phyloP scores from a whole-genome alignment of 2,113 vertebrate genomes.

The Clinocottus analis region DNA sequence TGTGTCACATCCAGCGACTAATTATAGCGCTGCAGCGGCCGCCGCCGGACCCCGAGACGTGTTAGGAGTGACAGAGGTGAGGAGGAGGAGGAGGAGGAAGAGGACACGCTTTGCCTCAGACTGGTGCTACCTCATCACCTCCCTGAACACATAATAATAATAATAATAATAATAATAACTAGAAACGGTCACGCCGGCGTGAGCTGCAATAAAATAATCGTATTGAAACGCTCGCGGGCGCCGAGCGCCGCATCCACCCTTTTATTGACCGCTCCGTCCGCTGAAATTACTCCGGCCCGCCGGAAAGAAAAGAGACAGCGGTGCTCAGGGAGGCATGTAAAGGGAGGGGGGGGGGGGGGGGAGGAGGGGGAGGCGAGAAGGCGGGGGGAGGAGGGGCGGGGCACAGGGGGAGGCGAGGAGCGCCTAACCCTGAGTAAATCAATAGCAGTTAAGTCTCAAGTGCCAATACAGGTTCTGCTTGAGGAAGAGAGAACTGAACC shows the following conservation, averaged over 20 bases:
- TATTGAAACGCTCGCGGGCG: background rate
- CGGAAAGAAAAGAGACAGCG: conserved; percentile 11
- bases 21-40: conserved; percentile 69
- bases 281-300: conserved; percentile 9
- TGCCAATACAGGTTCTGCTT: conserved; percentile 81
- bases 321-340: conserved; percentile 43
- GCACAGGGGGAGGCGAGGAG: no score
- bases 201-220: conserved; percentile 1
- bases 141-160: background rate
- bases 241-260: conserved; percentile 26
- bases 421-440: conserved; percentile 80
- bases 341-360: no score
- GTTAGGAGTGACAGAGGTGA: conserved; percentile 56
- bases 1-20: conserved; percentile 81
- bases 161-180: background rate
- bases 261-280: conserved; percentile 51
- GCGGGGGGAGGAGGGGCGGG: no score
- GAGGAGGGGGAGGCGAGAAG: no score
- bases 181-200: background rate
- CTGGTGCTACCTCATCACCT: background rate
- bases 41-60: conserved; percentile 38
- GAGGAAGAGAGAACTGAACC: conserved; percentile 78
- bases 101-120: background rate
- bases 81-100: no score
- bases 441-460: conserved; percentile 80